These are phyloP conservation scores for Carcina quercana DNA, from an alignment of 2,888 invertebrate genomes.

Conservation along the genomic window DNA sequence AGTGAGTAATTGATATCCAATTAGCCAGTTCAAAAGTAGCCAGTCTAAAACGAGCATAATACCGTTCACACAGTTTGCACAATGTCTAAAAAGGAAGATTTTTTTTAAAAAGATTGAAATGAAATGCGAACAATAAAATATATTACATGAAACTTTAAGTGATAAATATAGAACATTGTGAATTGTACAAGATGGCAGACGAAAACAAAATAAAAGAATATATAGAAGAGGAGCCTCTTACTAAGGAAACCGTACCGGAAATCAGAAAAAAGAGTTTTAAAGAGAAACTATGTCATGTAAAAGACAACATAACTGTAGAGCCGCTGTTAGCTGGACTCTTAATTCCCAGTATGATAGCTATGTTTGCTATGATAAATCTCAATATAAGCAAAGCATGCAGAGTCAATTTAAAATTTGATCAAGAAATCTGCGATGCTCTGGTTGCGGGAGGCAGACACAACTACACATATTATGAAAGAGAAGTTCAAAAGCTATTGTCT, in stretches of 20 bases:
- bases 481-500: conserved; percentile 74
- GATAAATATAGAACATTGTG: too few relatives aligned
- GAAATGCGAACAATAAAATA: too few relatives aligned
- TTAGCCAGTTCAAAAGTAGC: too few relatives aligned
- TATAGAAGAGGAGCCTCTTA: conserved; percentile 53
- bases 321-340: conserved; percentile 82
- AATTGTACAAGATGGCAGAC: conserved; percentile 47
- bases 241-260: conserved; percentile 30
- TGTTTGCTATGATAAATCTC: conserved; percentile 77
- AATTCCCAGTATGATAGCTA: conserved; percentile 78
- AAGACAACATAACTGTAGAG: conserved; percentile 80
- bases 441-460: conserved; percentile 56
- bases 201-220: conserved; percentile 36
- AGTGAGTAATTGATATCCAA: too few relatives aligned
- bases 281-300: conserved; percentile 44
- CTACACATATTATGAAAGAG: conserved; percentile 76
- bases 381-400: conserved; percentile 64
- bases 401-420: conserved; percentile 47
- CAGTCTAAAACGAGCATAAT: too few relatives aligned
- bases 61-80: too few relatives aligned
- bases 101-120: too few relatives aligned
- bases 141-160: too few relatives aligned
- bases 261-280: conserved; percentile 42
- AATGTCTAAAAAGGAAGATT: too few relatives aligned
- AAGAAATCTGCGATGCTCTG: conserved; percentile 52